A percentile compares a stretch with the other conserved stretches of the same genome.
Evolutionary conservation across 2,113 vertebrate genomes (phyloP).

Genomic region (Opisthocomus hoazin): DNA sequence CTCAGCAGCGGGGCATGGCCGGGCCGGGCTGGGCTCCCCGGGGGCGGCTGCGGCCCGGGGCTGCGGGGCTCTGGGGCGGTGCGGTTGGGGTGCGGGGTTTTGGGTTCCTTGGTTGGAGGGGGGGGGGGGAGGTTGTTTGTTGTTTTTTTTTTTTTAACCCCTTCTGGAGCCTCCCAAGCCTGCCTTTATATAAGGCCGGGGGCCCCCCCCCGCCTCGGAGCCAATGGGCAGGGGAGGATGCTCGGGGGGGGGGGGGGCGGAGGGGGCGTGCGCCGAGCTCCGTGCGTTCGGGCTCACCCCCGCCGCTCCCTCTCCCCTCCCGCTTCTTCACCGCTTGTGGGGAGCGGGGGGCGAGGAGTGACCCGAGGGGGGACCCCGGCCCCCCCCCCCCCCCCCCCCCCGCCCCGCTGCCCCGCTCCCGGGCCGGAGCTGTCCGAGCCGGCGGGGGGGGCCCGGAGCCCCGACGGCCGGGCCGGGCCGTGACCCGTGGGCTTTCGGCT

Average conservation of each 20-base stretch:
- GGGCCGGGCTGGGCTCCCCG: slow-evolving; percentile 3
- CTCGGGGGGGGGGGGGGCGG: slow-evolving; percentile 39
- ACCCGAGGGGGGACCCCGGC: not conserved
- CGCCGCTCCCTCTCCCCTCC: not conserved
- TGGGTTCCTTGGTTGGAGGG: not conserved
- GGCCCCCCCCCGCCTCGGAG: slow-evolving; percentile 29
- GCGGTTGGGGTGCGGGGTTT: not conserved
- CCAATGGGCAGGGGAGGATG: slow-evolving; percentile 75
- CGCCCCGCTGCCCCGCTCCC: not conserved
- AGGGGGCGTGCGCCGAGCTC: slow-evolving; percentile 36
- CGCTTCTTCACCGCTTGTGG: not conserved
- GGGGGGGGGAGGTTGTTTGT: no score
- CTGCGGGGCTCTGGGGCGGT: not conserved
- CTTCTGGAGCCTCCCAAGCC: slow-evolving; percentile 65
- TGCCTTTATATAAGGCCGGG: slow-evolving; percentile 77
- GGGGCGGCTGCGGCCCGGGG: not conserved
- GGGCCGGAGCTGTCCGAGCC: not conserved
- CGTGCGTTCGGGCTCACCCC: not conserved
- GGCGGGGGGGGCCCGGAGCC: not conserved
- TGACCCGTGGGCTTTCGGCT: not conserved
- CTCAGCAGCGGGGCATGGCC: slow-evolving; percentile 47
- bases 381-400: not conserved
- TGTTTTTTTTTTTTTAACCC: slow-evolving; percentile 57
- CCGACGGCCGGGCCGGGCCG: not conserved
- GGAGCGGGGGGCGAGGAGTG: not conserved